Conservation (phyloP, 2,888 invertebrate species). For the Nomada ruficornis region DNA sequence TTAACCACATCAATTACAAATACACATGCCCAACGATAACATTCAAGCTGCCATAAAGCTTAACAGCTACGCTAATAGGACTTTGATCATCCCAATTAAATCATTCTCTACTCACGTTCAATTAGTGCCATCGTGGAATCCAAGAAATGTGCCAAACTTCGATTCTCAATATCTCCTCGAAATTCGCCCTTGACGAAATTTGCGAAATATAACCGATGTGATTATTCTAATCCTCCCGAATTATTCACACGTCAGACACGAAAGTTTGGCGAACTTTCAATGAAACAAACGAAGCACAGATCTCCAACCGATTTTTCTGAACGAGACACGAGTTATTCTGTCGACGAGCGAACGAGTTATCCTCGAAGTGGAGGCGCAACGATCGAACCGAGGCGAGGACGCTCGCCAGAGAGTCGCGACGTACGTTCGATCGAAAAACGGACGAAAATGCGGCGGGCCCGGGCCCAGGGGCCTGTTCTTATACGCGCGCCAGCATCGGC, state of each 20-base stretch:
- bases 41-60: neutral
- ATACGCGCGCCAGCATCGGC: constrained; percentile 54
- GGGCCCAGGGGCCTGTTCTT: constrained; percentile 58
- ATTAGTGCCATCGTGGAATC: constrained; percentile 17
- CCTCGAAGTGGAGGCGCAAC: neutral
- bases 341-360: neutral
- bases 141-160: neutral
- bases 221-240: neutral
- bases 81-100: neutral
- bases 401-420: neutral
- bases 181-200: neutral
- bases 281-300: too few relatives aligned
- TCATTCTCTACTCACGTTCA: constrained; percentile 35
- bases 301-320: too few relatives aligned
- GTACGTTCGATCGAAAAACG: constrained; percentile 56
- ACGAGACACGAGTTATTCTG: neutral
- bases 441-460: constrained; percentile 64
- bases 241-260: too few relatives aligned
- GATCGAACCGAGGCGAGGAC: constrained; percentile 3
- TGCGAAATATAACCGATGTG: too few relatives aligned
- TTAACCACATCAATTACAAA: too few relatives aligned
- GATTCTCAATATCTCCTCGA: neutral
- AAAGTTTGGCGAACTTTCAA: too few relatives aligned
- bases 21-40: neutral
- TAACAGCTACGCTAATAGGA: neutral